A percentile compares a stretch with the other conserved stretches of the same genome.
phyloP scores from a whole-genome alignment of 2,113 vertebrate species.

The Equus quagga region DNA sequence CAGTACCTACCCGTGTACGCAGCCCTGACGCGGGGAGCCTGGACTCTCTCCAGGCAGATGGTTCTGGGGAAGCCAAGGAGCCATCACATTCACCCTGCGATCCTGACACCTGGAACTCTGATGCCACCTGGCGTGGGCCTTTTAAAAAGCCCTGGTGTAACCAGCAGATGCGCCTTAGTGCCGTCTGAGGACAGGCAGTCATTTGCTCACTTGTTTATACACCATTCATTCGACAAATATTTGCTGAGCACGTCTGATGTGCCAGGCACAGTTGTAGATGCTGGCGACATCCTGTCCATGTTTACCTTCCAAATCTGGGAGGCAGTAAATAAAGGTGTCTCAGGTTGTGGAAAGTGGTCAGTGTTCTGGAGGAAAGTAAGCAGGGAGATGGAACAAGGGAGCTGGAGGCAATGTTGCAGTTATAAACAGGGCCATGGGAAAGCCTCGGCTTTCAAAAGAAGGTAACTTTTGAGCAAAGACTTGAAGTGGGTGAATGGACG shows the following conservation, averaged over 20 bases:
- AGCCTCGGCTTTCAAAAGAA: too few relatives aligned
- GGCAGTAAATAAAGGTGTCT: rapidly evolving
- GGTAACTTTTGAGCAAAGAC: background rate
- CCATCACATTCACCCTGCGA: background rate
- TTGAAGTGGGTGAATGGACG: too few relatives aligned
- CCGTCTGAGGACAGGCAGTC: background rate
- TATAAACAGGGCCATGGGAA: background rate
- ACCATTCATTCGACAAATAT: too few relatives aligned
- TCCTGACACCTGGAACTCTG: too few relatives aligned
- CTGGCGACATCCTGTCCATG: background rate
- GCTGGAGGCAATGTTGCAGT: background rate
- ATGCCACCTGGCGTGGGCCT: background rate
- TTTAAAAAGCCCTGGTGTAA: background rate
- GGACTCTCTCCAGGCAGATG: background rate
- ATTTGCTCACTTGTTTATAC: rapidly evolving
- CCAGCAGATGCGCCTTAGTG: background rate
- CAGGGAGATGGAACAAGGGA: too few relatives aligned
- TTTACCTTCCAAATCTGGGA: background rate
- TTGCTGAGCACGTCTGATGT: background rate
- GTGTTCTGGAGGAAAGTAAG: background rate
- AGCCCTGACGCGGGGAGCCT: rapidly evolving
- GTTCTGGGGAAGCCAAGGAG: background rate
- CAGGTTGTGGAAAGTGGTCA: rapidly evolving
- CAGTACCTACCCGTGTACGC: rapidly evolving
- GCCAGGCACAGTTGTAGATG: background rate